Percentiles rank a stretch among this genome's conserved stretches.
Evolutionary conservation across 2,888 invertebrate genomes (phyloP).

Genomic region (Apotomis capreana): DNA sequence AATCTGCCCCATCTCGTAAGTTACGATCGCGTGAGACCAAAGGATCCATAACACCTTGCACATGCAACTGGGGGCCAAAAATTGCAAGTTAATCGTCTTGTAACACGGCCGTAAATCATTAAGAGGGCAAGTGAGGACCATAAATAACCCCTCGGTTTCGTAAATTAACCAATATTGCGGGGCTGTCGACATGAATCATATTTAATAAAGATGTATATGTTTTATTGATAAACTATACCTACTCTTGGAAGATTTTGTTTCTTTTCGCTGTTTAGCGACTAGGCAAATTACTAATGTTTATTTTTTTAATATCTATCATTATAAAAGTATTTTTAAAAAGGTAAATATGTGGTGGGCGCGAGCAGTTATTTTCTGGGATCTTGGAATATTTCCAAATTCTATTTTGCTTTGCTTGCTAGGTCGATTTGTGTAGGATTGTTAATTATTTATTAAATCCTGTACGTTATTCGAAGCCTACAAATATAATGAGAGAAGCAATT

Average conservation of each 20-base stretch:
- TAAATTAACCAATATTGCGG: slow-evolving; percentile 53
- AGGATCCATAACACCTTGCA: slow-evolving; percentile 65
- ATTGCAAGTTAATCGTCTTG: slow-evolving; percentile 76
- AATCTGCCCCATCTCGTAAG: slow-evolving; percentile 59
- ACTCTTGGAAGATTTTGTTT: slow-evolving; percentile 3
- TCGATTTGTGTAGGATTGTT: too few relatives aligned
- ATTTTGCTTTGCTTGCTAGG: too few relatives aligned
- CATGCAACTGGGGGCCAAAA: slow-evolving; percentile 65
- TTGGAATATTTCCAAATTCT: too few relatives aligned
- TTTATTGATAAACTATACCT: slow-evolving; percentile 35
- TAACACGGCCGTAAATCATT: slow-evolving; percentile 70
- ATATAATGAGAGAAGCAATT: too few relatives aligned
- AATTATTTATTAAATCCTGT: too few relatives aligned
- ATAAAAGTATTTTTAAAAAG: too few relatives aligned
- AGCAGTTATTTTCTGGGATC: too few relatives aligned
- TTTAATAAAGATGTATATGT: slow-evolving; percentile 37
- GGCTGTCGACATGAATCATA: slow-evolving; percentile 48
- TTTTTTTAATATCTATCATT: too few relatives aligned
- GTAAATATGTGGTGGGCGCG: too few relatives aligned
- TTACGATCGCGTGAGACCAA: slow-evolving; percentile 72
- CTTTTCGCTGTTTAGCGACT: not conserved
- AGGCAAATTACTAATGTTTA: not conserved
- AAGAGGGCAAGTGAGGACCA: slow-evolving; percentile 52
- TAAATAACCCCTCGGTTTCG: slow-evolving; percentile 54
- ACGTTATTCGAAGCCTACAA: too few relatives aligned